Evolutionary conservation across 1,140 invertebrate species (phyloP).

Genomic region (Trachymyrmex cornetzi): DNA sequence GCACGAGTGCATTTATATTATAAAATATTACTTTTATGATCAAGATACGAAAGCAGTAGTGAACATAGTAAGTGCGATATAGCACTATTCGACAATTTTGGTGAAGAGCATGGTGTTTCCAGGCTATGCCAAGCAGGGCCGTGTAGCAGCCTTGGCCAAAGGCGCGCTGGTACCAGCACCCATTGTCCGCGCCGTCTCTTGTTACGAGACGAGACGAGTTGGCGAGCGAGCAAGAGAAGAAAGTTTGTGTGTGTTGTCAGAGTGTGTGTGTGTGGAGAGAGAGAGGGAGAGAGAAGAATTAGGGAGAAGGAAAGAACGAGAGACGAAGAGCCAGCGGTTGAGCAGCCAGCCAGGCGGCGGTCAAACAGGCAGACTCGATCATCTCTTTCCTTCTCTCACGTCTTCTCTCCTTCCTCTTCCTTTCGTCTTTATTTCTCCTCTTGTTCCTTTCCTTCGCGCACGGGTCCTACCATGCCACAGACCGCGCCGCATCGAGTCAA

Average conservation of each 20-base stretch:
- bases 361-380: conserved; percentile 76
- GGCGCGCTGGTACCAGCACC: conserved; percentile 82
- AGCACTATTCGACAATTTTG: conserved; percentile 62
- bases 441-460: conserved; percentile 77
- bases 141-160: conserved; percentile 83
- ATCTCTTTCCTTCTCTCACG: conserved; percentile 34
- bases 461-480: conserved; percentile 60
- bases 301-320: conserved; percentile 40
- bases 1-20: background rate
- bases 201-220: conserved; percentile 84
- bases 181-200: conserved; percentile 86
- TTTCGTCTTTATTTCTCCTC: conserved; percentile 52
- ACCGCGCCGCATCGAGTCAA: conserved; percentile 73
- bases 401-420: conserved; percentile 40
- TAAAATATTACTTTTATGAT: conserved; percentile 11
- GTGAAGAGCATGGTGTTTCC: conserved; percentile 70
- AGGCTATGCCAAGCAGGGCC: conserved; percentile 74
- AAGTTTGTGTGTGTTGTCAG: background rate
- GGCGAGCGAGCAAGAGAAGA: conserved; percentile 62
- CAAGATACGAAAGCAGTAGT: background rate
- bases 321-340: conserved; percentile 51
- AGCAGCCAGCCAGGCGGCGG: conserved; percentile 71
- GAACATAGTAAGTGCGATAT: background rate
- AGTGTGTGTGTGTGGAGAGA: background rate
- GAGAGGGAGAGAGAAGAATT: conserved; percentile 14